A percentile compares a stretch with the other conserved stretches of the same genome.
Evolutionary conservation across 2,797 vertebrate species (phyloP).

Genomic region (Gymnothorax reevesii): DNA sequence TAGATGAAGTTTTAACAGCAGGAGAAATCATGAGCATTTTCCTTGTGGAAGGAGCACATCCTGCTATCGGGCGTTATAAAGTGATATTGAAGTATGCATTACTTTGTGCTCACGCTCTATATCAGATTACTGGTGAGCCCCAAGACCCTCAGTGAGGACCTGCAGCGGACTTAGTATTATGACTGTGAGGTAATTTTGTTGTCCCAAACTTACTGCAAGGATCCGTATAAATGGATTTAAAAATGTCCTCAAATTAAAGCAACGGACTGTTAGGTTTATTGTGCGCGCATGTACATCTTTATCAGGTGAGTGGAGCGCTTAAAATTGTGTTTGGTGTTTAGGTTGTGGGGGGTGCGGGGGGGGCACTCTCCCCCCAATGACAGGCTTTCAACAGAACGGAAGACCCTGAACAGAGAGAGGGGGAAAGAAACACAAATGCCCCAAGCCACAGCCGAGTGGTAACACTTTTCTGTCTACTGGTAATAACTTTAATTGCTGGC

Average conservation of each 20-base stretch:
- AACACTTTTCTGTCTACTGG: not conserved
- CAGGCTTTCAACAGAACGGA: not conserved
- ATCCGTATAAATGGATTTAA: too few species aligned
- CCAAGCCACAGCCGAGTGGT: not conserved
- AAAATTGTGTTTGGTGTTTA: too few species aligned
- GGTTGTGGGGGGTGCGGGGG: too few species aligned
- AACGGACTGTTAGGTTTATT: too few species aligned
- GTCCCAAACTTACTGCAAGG: too few species aligned
- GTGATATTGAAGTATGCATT: not conserved
- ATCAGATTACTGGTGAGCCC: not conserved
- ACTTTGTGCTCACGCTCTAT: not conserved
- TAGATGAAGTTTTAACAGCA: slow-evolving; percentile 47
- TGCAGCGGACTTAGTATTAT: too few species aligned
- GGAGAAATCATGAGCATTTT: not conserved
- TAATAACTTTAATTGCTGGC: not conserved
- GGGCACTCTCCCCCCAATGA: not conserved
- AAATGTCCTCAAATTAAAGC: too few species aligned
- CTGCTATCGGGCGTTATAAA: not conserved
- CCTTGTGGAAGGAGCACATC: not conserved
- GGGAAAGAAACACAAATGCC: not conserved
- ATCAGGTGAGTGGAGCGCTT: too few species aligned
- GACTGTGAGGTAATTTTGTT: too few species aligned
- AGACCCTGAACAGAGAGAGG: not conserved
- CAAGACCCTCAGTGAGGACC: not conserved
- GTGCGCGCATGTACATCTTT: too few species aligned